phyloP scores from a whole-genome alignment of 2,113 vertebrate species.

The Zosterops lateralis region DNA sequence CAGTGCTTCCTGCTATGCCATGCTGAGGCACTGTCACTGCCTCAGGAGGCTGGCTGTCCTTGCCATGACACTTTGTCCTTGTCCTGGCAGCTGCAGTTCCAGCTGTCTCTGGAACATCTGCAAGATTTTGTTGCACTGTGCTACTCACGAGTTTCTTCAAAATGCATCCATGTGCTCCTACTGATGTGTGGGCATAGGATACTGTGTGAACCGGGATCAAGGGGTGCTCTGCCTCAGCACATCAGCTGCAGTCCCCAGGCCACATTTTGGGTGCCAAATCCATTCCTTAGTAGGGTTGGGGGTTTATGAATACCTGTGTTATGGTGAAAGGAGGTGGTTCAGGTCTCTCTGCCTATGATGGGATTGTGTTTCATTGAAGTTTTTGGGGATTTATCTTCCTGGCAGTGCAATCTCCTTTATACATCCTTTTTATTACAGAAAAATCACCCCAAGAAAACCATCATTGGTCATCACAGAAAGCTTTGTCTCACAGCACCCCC shows the following conservation, averaged over 20 bases:
- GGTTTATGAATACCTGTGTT: not conserved
- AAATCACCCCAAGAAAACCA: not conserved
- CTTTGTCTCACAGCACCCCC: not conserved
- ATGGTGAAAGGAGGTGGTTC: not conserved
- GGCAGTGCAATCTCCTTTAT: not conserved
- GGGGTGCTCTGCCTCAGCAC: not conserved
- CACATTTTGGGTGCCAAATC: not conserved
- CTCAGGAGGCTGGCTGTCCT: not conserved
- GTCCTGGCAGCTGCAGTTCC: rapidly evolving
- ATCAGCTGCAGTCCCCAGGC: not conserved
- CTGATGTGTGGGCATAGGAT: not conserved
- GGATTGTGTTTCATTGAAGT: not conserved
- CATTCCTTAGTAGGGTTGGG: not conserved
- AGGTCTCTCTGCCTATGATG: not conserved
- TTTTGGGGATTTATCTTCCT: not conserved
- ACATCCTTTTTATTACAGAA: not conserved
- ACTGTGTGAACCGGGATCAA: not conserved
- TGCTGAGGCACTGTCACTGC: not conserved
- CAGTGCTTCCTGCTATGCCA: not conserved
- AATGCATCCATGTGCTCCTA: rapidly evolving
- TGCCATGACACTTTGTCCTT: rapidly evolving
- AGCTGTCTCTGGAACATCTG: not conserved
- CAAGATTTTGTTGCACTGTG: not conserved
- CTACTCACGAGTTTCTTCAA: not conserved
- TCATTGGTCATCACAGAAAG: not conserved